A percentile compares a stretch with the other conserved stretches of the same genome.
These are phyloP conservation scores for Empidonax traillii DNA, from an alignment of 2,113 vertebrate species.

Conservation along the genomic window DNA sequence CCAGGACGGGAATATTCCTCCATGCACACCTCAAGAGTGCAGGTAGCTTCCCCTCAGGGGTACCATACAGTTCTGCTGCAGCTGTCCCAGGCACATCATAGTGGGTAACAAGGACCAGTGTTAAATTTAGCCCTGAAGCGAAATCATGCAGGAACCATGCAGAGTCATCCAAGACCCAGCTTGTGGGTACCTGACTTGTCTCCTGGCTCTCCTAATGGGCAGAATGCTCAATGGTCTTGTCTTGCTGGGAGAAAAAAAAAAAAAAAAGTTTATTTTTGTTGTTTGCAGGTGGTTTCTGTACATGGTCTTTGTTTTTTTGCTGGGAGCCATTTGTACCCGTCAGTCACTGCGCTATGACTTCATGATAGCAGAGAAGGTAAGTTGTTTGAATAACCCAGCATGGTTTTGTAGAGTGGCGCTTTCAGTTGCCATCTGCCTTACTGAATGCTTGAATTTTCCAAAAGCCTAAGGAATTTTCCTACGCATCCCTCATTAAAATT, in stretches of 20 bases:
- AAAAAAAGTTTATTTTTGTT: neutral
- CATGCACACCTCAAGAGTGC: neutral
- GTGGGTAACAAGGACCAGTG: neutral
- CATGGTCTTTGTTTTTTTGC: constrained; percentile 92
- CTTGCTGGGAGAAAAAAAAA: neutral
- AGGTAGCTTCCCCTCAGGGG: neutral
- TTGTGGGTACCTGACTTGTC: neutral
- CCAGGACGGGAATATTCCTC: neutral
- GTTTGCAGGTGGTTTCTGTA: constrained; percentile 97
- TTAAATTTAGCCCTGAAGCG: neutral
- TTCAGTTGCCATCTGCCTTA: neutral
- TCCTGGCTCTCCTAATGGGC: neutral
- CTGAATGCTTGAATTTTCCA: neutral
- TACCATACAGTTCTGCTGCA: rapidly evolving
- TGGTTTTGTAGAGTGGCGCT: neutral
- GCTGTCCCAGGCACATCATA: neutral
- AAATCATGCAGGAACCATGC: neutral
- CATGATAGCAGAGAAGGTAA: constrained; percentile 98
- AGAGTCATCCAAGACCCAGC: neutral
- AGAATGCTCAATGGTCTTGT: neutral
- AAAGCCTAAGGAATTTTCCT: neutral
- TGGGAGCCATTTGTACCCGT: constrained; percentile 92
- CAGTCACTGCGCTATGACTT: constrained; percentile 93
- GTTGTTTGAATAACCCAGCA: neutral
- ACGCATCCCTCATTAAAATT: neutral